These are phyloP conservation scores for Loripinus fragilis DNA, from an alignment of 2,888 invertebrate species.

Conservation along the genomic window DNA sequence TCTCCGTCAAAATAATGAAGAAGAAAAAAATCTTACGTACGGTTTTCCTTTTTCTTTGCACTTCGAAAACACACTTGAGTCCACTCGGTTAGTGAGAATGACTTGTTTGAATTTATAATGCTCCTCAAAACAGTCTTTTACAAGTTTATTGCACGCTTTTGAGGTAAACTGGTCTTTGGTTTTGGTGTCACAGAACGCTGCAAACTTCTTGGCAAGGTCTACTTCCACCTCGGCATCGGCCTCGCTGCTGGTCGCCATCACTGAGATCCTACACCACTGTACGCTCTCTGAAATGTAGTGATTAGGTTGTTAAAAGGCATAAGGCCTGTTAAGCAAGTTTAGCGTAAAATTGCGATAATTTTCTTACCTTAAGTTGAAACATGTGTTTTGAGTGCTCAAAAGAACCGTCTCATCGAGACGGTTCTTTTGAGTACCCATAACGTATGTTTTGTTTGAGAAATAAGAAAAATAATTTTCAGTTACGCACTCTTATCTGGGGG, in stretches of 20 bases:
- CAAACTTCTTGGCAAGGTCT: constrained; percentile 44
- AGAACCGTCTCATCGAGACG: too few species aligned
- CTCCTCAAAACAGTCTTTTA: constrained; percentile 51
- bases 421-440: too few species aligned
- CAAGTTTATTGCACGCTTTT: constrained; percentile 52
- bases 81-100: constrained; percentile 49
- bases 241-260: constrained; percentile 5
- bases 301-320: too few species aligned
- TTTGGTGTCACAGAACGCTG: constrained; percentile 49
- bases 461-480: too few species aligned
- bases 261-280: background rate
- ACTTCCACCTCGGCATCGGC: constrained; percentile 30
- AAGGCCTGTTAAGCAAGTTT: too few species aligned
- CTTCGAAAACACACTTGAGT: constrained; percentile 55
- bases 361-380: too few species aligned
- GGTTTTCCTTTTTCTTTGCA: constrained; percentile 52
- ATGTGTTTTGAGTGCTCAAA: too few species aligned
- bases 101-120: constrained; percentile 48
- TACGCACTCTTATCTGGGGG: too few species aligned
- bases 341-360: too few species aligned
- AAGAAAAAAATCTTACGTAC: constrained; percentile 44
- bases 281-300: background rate
- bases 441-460: too few species aligned
- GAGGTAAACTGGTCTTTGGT: constrained; percentile 54
- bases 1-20: too few species aligned